A percentile compares a stretch with the other conserved stretches of the same genome.
These are phyloP conservation scores for Rhinoraja longicauda DNA, from an alignment of 2,797 vertebrate species.

Conservation along the genomic window DNA sequence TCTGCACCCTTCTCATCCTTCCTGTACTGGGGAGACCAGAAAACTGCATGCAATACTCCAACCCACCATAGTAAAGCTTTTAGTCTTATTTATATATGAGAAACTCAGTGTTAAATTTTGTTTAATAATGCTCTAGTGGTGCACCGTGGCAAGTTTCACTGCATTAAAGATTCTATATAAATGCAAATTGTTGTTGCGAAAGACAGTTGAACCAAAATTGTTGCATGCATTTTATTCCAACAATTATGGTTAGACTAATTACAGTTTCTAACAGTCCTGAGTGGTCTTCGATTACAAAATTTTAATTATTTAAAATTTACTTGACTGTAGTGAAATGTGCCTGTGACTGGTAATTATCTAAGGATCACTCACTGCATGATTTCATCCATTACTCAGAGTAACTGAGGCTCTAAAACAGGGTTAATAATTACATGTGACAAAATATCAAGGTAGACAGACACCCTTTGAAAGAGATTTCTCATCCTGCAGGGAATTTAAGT, in stretches of 20 bases:
- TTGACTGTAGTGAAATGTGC: background rate
- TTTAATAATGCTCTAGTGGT: too few species aligned
- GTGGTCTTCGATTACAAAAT: background rate
- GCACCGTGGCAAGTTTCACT: too few species aligned
- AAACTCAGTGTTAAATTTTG: too few species aligned
- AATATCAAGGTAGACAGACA: background rate
- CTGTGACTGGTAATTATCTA: background rate
- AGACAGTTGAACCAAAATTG: background rate
- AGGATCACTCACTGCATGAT: background rate
- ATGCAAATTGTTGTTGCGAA: background rate
- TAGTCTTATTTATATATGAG: too few species aligned
- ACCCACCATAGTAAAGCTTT: too few species aligned
- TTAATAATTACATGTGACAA: constrained; percentile 4
- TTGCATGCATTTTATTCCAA: background rate
- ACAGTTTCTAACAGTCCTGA: background rate
- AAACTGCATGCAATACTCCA: too few species aligned
- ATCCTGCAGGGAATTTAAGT: background rate
- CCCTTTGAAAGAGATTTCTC: background rate
- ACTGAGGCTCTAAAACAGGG: background rate
- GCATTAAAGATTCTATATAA: background rate
- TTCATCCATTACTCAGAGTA: background rate
- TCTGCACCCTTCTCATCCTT: too few species aligned
- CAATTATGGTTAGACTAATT: too few species aligned
- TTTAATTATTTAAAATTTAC: background rate
- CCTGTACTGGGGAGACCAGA: too few species aligned